Base-by-base conservation (phyloP, 1,140 invertebrate genomes). In the Caenorhabditis remanei region DNA sequence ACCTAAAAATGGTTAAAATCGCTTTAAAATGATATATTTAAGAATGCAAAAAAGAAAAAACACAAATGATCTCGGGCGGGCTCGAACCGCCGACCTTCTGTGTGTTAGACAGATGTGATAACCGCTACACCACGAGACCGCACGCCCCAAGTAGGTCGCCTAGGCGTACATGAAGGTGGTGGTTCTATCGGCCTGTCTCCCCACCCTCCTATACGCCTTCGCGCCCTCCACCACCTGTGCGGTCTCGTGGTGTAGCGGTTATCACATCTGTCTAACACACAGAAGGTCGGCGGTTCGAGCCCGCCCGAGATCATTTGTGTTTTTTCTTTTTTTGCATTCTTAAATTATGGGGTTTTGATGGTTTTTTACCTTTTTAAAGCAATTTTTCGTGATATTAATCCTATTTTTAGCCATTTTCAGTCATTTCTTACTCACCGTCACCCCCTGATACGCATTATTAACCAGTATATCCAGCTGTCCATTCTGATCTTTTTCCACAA, bases 371-470 rank as follows among this genome's bases (percentile, higher is more conserved):
- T 1, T 32, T 32, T 32, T 32, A 32, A 32, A 32, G 32, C 32
- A 2, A 32, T 32, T 32, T 32, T 32, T 46, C 4, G 3, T 71
- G n/a, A 40, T 14, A 19, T 24, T 83, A 0, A 3, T 0, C 63
- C 2, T 32, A 85, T 21, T 1, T 40, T 19, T 6, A 0, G 3
- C 32, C 32, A 58, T 9, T 46, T 58, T 2, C 13, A 2, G 8
- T 4, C 4, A 79, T 11, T n/a, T n/a, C n/a, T 40, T 5, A 48
- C 87, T 41, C 61, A 88, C 87, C 40, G 32, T 48, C 56, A 93
- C 93, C 8, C 90, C 94, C 48, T 93, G 90, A 89, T 93, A 94
- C 8, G 94, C 94, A 89, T 94, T 94, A 88, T 94, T 94, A 43
- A 94, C 94, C 16, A 94, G 90, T 83, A 94, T 90, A 87, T 94